These are phyloP conservation scores for fruit fly (Drosophila melanogaster) DNA, from an alignment of 1,140 invertebrate species.

Conservation along the genomic window DNA sequence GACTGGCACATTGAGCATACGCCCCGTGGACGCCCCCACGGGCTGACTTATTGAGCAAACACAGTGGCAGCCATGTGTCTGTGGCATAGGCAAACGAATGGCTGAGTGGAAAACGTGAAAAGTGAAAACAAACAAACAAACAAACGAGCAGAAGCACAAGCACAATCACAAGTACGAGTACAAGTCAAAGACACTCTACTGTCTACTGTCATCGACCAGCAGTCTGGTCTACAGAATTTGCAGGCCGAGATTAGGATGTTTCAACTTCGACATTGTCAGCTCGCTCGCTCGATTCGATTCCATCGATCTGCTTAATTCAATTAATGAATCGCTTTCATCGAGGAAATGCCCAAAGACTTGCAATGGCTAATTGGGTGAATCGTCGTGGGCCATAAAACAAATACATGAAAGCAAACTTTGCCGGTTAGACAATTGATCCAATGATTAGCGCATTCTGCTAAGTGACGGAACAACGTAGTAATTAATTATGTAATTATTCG, in stretches of 20 bases:
- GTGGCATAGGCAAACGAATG: constrained; percentile 27
- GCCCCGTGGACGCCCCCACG: constrained; percentile 34
- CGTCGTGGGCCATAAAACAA: constrained; percentile 1
- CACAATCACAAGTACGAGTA: too few species aligned
- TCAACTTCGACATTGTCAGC: neutral
- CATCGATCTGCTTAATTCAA: constrained; percentile 45
- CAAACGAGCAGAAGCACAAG: constrained; percentile 18
- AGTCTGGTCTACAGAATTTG: constrained; percentile 28
- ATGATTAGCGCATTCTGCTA: constrained; percentile 18
- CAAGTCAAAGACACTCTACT: constrained; percentile 32
- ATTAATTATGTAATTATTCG: constrained; percentile 10
- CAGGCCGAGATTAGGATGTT: constrained; percentile 26
- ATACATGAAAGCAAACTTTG: constrained; percentile 13
- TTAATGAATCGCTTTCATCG: constrained; percentile 18
- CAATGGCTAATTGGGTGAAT: constrained; percentile 4
- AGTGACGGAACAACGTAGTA: constrained; percentile 2
- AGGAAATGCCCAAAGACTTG: constrained; percentile 3
- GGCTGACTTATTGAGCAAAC: constrained; percentile 34
- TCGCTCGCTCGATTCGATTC: neutral
- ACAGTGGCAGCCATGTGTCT: constrained; percentile 26
- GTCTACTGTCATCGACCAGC: constrained; percentile 39
- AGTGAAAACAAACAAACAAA: constrained; percentile 55
- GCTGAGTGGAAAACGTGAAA: constrained; percentile 59
- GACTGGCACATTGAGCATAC: constrained; percentile 65
- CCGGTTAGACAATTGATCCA: constrained; percentile 8